These are phyloP conservation scores for Eilema depressum DNA, from an alignment of 2,888 invertebrate genomes.

Conservation along the genomic window DNA sequence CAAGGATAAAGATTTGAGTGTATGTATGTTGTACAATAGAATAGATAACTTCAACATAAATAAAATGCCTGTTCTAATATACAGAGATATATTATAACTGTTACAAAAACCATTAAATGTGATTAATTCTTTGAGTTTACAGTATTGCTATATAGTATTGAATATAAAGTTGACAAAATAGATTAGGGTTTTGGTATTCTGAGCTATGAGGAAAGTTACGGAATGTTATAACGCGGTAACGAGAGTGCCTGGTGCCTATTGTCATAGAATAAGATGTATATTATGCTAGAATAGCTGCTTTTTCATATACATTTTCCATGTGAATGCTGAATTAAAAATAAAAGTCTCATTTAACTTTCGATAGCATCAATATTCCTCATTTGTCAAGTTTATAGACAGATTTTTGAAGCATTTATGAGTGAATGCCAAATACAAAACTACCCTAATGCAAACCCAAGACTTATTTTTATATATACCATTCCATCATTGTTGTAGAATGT, in stretches of 20 bases:
- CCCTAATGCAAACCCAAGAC: too few relatives aligned
- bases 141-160: constrained; percentile 4
- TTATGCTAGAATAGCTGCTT: not conserved
- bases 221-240: too few relatives aligned
- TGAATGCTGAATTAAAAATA: not conserved
- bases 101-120: not conserved
- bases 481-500: not conserved
- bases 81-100: constrained; percentile 2
- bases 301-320: not conserved
- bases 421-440: not conserved
- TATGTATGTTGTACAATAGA: too few relatives aligned
- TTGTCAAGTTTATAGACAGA: not conserved
- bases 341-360: too few relatives aligned
- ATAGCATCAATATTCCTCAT: not conserved
- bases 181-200: not conserved
- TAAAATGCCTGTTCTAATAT: constrained; percentile 1
- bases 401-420: not conserved
- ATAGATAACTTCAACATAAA: not conserved
- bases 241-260: not conserved
- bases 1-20: too few relatives aligned
- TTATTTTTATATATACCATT: not conserved
- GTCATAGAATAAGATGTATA: not conserved
- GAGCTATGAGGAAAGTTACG: not conserved
- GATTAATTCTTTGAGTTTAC: not conserved
- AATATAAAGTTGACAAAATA: not conserved